These are phyloP conservation scores for human (Homo sapiens) DNA, from an alignment of 2,113 vertebrate species.

Conservation along the genomic window DNA sequence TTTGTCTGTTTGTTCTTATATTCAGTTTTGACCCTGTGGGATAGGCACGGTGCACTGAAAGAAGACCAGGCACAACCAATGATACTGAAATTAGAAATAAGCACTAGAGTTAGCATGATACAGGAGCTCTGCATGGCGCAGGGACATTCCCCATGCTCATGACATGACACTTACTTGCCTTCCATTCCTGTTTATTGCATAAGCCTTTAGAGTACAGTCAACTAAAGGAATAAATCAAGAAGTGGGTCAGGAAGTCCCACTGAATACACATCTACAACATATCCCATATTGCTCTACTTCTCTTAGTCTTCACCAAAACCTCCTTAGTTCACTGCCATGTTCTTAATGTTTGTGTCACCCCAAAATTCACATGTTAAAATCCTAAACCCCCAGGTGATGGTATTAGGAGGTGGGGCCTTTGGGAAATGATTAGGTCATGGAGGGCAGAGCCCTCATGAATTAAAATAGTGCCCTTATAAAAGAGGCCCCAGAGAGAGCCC, in stretches of 20 bases:
- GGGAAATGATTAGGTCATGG: background rate
- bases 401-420: background rate
- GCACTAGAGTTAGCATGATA: background rate
- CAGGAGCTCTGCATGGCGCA: accelerated
- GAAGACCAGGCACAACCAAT: background rate
- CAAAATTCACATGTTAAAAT: background rate
- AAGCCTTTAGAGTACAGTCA: background rate
- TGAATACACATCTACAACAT: too few relatives aligned
- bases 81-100: background rate
- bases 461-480: background rate
- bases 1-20: background rate
- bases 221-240: background rate
- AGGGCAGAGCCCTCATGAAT: background rate
- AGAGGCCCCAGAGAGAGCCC: background rate
- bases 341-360: accelerated
- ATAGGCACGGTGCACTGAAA: accelerated
- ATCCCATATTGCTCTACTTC: background rate
- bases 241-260: background rate
- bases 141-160: accelerated
- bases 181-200: background rate
- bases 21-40: background rate
- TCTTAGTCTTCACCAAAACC: background rate
- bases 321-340: background rate
- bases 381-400: background rate
- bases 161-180: accelerated